Percentiles rank a stretch among this genome's conserved stretches.
Evolutionary conservation across 2,113 vertebrate genomes (phyloP).

Genomic region (Glareola pratincola): DNA sequence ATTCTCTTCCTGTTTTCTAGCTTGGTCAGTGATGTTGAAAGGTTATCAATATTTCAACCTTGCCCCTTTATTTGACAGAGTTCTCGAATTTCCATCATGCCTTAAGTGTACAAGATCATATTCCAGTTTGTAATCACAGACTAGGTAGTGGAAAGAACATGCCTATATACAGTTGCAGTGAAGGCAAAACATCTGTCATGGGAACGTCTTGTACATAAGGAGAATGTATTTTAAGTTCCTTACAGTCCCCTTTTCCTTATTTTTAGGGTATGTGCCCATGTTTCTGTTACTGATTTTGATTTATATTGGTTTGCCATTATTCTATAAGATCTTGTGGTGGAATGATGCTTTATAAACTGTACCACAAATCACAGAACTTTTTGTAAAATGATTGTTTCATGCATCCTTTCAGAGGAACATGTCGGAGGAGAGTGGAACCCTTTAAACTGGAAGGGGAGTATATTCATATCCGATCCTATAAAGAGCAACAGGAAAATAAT

Average conservation of each 20-base stretch:
- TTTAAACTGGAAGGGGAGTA: background rate
- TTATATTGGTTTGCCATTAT: background rate
- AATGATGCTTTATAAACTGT: background rate
- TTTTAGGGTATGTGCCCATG: background rate
- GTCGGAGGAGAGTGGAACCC: background rate
- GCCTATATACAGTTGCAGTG: background rate
- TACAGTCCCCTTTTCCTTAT: background rate
- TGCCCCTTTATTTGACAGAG: conserved; percentile 1
- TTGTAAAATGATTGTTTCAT: background rate
- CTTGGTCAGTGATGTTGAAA: background rate
- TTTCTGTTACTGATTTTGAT: background rate
- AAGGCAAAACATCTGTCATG: background rate
- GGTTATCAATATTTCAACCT: conserved; percentile 13
- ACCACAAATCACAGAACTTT: background rate
- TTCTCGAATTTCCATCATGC: conserved; percentile 12
- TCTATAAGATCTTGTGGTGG: background rate
- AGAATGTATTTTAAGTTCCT: background rate
- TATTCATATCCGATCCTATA: background rate
- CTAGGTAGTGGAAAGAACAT: conserved; percentile 1
- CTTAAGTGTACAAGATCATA: background rate
- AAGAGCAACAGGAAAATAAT: background rate
- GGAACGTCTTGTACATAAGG: background rate
- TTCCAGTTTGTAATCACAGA: conserved; percentile 29
- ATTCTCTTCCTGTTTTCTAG: background rate
- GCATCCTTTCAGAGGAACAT: background rate